These are phyloP conservation scores for Galago senegalensis DNA, from an alignment of 2,797 vertebrate genomes.

Conservation along the genomic window DNA sequence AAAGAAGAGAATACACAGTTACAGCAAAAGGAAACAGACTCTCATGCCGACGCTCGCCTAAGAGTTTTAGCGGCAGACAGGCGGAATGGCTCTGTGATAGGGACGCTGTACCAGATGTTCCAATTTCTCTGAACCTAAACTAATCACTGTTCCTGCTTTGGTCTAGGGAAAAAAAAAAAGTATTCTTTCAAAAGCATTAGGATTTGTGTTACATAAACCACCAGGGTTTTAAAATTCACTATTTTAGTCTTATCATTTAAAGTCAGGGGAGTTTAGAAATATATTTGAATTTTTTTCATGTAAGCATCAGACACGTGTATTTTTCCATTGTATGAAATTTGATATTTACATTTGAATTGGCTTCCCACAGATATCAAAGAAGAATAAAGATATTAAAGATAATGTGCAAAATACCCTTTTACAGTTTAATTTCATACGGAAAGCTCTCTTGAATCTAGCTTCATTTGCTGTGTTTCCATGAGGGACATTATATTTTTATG, in stretches of 20 bases:
- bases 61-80: neutral
- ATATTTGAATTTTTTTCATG: neutral
- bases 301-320: neutral
- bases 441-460: neutral
- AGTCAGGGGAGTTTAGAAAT: conserved; percentile 27
- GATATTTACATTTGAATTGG: conserved; percentile 10
- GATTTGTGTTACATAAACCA: neutral
- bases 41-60: neutral
- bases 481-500: neutral
- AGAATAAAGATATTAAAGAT: neutral
- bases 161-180: neutral
- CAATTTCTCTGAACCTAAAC: neutral
- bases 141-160: neutral
- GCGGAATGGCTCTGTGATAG: neutral
- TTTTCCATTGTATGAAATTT: neutral
- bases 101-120: neutral
- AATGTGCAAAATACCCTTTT: neutral
- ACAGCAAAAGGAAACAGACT: neutral
- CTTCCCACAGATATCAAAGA: neutral
- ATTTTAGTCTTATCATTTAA: neutral
- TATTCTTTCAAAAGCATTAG: neutral
- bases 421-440: conserved; percentile 1
- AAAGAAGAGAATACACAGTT: neutral
- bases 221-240: neutral
- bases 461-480: neutral